A percentile compares a stretch with the other conserved stretches of the same genome.
These are phyloP conservation scores for Uria aalge DNA, from an alignment of 2,113 vertebrate species.

Conservation along the genomic window DNA sequence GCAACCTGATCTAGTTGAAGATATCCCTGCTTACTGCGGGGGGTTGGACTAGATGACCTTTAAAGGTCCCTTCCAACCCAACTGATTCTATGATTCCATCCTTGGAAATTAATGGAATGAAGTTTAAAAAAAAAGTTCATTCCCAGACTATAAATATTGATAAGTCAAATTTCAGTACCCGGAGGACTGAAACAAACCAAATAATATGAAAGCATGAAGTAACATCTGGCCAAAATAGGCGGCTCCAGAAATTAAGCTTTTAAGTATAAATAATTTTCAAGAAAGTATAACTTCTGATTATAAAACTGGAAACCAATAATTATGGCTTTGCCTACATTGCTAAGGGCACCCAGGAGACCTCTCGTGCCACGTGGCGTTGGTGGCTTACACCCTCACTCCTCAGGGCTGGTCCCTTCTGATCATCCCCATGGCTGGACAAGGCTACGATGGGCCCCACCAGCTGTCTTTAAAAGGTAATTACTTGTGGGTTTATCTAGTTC, in stretches of 20 bases:
- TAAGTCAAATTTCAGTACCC: background rate
- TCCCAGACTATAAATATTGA: background rate
- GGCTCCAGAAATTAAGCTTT: background rate
- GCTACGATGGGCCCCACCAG: background rate
- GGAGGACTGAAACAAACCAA: background rate
- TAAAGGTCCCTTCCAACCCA: too few species aligned
- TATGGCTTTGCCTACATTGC: background rate
- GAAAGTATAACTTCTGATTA: background rate
- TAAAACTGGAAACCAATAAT: background rate
- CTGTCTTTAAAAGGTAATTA: background rate
- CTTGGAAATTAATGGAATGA: background rate
- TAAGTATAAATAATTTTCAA: background rate
- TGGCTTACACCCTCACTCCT: background rate
- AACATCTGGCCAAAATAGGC: background rate
- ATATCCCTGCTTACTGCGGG: too few species aligned
- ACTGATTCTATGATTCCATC: background rate
- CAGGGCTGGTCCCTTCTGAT: background rate
- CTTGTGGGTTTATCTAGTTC: background rate
- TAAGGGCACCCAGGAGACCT: background rate
- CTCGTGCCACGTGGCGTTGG: accelerated
- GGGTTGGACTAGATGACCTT: too few species aligned
- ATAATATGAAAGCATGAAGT: background rate
- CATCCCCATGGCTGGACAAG: accelerated
- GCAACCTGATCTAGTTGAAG: too few species aligned
- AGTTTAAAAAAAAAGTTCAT: background rate